phyloP scores from a whole-genome alignment of 2,888 invertebrate genomes.

The Myopa tessellatipennis region DNA sequence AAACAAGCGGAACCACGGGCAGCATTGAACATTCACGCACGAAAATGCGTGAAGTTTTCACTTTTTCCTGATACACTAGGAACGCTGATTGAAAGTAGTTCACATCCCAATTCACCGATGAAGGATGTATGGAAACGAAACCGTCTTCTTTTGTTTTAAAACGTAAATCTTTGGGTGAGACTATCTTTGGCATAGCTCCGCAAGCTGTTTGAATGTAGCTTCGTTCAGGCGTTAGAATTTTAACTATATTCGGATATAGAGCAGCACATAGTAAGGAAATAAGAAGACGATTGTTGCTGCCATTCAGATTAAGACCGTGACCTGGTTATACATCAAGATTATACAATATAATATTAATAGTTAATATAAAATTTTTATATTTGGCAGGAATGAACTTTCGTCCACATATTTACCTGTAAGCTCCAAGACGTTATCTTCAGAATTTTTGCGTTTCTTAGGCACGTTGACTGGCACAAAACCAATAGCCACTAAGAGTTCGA shows the following conservation, averaged over 20 bases:
- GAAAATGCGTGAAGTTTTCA: conserved; percentile 82
- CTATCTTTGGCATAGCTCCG: conserved; percentile 80
- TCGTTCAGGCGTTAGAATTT: conserved; percentile 82
- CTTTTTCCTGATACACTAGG: conserved; percentile 85
- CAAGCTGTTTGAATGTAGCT: conserved; percentile 78
- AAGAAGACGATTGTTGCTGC: conserved; percentile 79
- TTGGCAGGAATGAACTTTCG: no score
- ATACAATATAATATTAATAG: background rate
- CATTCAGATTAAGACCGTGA: conserved; percentile 76
- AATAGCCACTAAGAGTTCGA: conserved; percentile 80
- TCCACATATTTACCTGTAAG: conserved; percentile 71
- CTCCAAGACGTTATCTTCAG: conserved; percentile 73
- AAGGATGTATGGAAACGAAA: conserved; percentile 80
- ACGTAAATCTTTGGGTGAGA: conserved; percentile 77
- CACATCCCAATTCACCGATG: conserved; percentile 78
- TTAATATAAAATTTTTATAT: background rate
- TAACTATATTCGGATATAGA: conserved; percentile 91
- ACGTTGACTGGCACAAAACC: conserved; percentile 81
- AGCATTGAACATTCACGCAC: conserved; percentile 86
- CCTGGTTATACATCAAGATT: background rate
- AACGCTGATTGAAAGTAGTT: conserved; percentile 80
- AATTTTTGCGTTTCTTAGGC: conserved; percentile 67
- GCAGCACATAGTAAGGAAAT: conserved; percentile 91
- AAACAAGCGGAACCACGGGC: conserved; percentile 77
- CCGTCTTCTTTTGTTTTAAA: conserved; percentile 82